Evolutionary conservation across 1,140 invertebrate genomes (phyloP), one percentile per base, ranked within the genome.

Genomic region (Conus betulinus): DNA sequence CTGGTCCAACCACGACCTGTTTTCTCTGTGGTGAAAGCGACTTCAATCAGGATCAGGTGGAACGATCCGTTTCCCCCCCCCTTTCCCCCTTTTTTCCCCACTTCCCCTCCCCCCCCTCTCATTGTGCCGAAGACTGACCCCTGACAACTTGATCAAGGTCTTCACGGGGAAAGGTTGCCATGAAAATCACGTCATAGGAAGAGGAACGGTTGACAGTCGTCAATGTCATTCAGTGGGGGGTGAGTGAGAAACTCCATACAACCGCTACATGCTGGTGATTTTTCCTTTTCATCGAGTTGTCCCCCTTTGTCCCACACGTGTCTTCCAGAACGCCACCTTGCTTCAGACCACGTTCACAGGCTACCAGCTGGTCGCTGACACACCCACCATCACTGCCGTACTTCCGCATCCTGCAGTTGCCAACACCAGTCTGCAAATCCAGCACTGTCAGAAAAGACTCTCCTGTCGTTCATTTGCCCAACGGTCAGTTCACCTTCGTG

Each of bases 311-410:
- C 6, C n/a, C 57, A 3, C 27, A 25, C 7, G 84, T 85, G n/a
- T 8, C 15, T 85, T 85, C 71, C 27, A 39, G 8, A 51, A 52
- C 63, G 84, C 84, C 25, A n/a, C 52, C 51, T 15, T 85, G 39
- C 51, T 85, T 27, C 84, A 85, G 17, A 85, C 84, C 20, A 88
- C 39, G 55, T 52, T 39, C 23, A 85, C n/a, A 60, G 78, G 87
- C 6, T 81, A 81, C 10, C 89, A 90, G 79, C 27, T 90, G 67
- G 57, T 87, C 10, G 78, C 89, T 15, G 63, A 89, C 82, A 81
- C 79, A 87, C 23, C 63, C 13, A 52, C 17, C 63, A n/a, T 85
- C 27, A 85, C 60, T 39, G 84, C 67, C 8, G 20, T 51, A 11
- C 17, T 85, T 13, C 84, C 84, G 0, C 27, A 13, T 53, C 15